Conservation (phyloP, 2,888 invertebrate species). For the Odontomyia ornata region DNA sequence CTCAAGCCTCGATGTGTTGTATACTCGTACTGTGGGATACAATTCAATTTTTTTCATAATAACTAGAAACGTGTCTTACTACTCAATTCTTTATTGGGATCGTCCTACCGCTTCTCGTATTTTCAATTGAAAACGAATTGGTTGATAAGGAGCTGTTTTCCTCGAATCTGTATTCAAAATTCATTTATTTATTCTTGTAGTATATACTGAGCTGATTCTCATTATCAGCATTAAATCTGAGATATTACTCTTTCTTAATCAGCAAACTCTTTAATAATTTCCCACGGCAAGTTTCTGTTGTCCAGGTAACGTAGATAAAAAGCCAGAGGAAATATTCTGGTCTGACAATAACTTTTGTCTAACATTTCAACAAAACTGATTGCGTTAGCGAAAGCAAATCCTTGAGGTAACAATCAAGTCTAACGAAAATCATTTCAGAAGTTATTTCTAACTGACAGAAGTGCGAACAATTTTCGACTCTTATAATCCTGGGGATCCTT, state of each 20-base stretch:
- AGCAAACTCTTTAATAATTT: constrained; percentile 27
- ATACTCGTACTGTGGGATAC: too few species aligned
- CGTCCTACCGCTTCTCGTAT: too few species aligned
- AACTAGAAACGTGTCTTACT: neutral
- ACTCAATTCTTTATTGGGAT: too few species aligned
- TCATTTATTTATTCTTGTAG: too few species aligned
- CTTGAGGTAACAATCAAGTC: neutral
- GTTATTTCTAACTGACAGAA: neutral
- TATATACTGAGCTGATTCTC: too few species aligned
- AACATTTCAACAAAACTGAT: neutral
- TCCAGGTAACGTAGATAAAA: neutral
- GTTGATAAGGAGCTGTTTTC: too few species aligned
- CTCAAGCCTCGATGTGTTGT: too few species aligned
- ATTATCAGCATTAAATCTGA: too few species aligned
- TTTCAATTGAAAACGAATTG: too few species aligned
- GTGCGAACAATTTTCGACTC: constrained; percentile 10
- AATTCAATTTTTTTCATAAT: neutral
- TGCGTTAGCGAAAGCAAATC: neutral
- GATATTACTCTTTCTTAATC: too few species aligned
- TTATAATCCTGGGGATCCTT: constrained; percentile 6
- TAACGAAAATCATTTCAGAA: constrained; percentile 2
- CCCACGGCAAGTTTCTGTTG: constrained; percentile 9
- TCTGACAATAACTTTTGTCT: neutral
- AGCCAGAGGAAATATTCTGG: neutral
- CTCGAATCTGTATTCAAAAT: too few species aligned